Evolutionary conservation across 2,113 vertebrate genomes (phyloP).

Genomic region (Pseudonaja textilis): DNA sequence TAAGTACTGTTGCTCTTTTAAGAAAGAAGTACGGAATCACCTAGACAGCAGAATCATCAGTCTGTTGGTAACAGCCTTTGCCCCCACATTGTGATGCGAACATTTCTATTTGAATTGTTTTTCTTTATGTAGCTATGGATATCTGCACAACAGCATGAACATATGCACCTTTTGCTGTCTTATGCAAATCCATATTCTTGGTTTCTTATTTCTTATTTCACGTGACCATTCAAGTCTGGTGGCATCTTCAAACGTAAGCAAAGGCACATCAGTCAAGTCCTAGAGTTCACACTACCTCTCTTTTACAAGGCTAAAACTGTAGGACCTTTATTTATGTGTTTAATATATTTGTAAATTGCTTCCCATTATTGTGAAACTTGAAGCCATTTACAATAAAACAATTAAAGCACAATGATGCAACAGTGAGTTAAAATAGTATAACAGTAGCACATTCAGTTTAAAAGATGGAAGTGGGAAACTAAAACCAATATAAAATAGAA

Average conservation of each 20-base stretch:
- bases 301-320: neutral
- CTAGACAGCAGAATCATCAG: neutral
- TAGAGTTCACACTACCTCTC: neutral
- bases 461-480: neutral
- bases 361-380: neutral
- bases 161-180: neutral
- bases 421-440: neutral
- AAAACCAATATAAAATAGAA: neutral
- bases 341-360: neutral
- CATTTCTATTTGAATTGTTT: neutral
- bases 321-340: neutral
- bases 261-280: neutral
- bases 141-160: neutral
- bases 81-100: neutral
- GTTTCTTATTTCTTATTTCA: neutral
- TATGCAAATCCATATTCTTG: neutral
- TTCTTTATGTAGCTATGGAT: neutral
- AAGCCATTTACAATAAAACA: neutral
- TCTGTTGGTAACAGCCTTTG: neutral
- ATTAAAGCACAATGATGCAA: neutral
- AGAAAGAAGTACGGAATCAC: neutral
- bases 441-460: neutral
- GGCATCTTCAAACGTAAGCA: neutral
- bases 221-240: neutral
- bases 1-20: neutral